Evolutionary conservation across 2,113 vertebrate genomes (phyloP).

Genomic region (Globicephala melas): DNA sequence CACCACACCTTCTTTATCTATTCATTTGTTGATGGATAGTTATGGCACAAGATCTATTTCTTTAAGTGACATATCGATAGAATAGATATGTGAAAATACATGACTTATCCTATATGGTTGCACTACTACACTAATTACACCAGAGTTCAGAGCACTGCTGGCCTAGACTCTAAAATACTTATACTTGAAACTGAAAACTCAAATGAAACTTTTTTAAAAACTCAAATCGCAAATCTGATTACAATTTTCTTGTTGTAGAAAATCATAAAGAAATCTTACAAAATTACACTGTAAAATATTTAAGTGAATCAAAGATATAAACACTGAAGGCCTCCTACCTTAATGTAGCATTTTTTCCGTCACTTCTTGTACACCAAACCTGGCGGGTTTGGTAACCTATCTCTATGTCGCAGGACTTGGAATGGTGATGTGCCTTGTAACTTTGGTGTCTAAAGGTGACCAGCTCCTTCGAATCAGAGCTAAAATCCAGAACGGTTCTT

Average conservation of each 20-base stretch:
- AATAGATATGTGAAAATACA: not conserved
- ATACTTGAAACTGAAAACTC: not conserved
- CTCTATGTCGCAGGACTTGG: constrained; percentile 83
- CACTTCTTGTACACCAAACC: constrained; percentile 90
- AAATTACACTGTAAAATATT: not conserved
- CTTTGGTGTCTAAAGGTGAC: constrained; percentile 76
- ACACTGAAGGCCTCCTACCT: constrained; percentile 85
- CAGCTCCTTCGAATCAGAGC: constrained; percentile 81
- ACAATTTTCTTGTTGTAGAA: not conserved
- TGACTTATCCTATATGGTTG: not conserved
- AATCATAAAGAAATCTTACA: not conserved
- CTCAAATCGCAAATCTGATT: not conserved
- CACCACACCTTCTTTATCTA: not conserved
- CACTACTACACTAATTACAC: not conserved
- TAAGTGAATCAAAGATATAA: not conserved
- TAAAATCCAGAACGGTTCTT: constrained; percentile 86
- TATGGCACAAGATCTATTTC: not conserved
- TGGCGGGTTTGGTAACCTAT: constrained; percentile 92
- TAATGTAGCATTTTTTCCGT: constrained; percentile 87
- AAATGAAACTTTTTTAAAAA: not conserved
- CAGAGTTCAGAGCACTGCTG: not conserved
- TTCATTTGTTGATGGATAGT: not conserved
- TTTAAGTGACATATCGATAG: not conserved
- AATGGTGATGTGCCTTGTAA: constrained; percentile 67
- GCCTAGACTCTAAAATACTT: not conserved